A percentile compares a stretch with the other conserved stretches of the same genome.
These are phyloP conservation scores for Helicolenus hilgendorfi DNA, from an alignment of 2,797 vertebrate species.

Conservation along the genomic window DNA sequence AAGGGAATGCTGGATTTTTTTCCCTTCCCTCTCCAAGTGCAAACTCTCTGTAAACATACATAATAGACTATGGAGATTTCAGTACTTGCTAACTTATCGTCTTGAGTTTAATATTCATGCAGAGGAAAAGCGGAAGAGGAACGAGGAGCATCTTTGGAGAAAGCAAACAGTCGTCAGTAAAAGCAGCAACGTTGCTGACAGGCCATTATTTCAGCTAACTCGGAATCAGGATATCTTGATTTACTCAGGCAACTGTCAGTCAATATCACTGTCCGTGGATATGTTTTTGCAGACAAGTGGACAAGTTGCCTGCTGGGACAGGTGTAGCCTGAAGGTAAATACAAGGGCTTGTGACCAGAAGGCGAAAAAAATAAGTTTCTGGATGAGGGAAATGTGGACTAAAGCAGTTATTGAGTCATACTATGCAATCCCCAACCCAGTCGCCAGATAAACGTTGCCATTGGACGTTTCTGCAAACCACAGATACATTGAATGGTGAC, in stretches of 20 bases:
- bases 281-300: constrained; percentile 52
- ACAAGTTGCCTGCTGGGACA: constrained; percentile 34
- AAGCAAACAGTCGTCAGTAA: constrained; percentile 42
- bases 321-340: constrained; percentile 46
- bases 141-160: constrained; percentile 24
- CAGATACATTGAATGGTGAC: too few species aligned
- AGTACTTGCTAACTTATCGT: constrained; percentile 44
- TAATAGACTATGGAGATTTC: constrained; percentile 59
- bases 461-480: too few species aligned
- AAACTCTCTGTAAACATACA: constrained; percentile 67
- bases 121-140: neutral
- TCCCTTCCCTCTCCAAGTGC: neutral
- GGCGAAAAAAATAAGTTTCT: constrained; percentile 13
- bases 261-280: constrained; percentile 49
- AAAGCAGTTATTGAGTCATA: neutral
- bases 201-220: constrained; percentile 55
- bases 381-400: neutral
- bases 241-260: constrained; percentile 65
- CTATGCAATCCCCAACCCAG: neutral
- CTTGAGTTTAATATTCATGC: constrained; percentile 43
- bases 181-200: constrained; percentile 43
- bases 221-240: constrained; percentile 56
- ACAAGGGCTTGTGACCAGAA: constrained; percentile 36
- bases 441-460: too few species aligned
- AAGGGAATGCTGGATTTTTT: constrained; percentile 34